Evolutionary conservation across 2,797 vertebrate species (phyloP), one percentile per base, ranked within the genome.

Genomic region (Cossypha caffra): DNA sequence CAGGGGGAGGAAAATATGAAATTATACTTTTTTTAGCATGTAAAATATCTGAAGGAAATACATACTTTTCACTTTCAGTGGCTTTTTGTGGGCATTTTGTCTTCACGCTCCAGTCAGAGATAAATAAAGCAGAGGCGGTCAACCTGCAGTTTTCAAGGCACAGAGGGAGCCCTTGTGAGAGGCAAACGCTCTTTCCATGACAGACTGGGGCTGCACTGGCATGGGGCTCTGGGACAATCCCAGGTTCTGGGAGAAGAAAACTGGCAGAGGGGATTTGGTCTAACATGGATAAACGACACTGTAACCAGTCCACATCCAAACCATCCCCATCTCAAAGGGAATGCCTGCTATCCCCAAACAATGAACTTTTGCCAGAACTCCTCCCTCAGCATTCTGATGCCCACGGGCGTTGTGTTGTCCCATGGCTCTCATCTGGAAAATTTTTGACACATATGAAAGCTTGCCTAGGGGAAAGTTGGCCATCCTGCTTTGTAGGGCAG

Each of bases 351-450:
- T 18, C 11, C 35, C 26, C 45, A 77, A 7, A 64, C 31, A 74
- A 50, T 14, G 10, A 79, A 10, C 35, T 50, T 50, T 7, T 57
- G 43, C 57, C 87, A 87, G 48, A 71, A 3, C 35, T 74, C 55
- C 63, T 82, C 45, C 84, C 61, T 54, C 78, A 80, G 61, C 25
- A 64, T 71, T 85, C 85, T 68, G 52, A 45, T 88, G 81, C 40
- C 7, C 2, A 19, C 0, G 0, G 0, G 51, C 0, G 0, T 28
- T 50, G 48, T 67, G 45, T 3, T 93, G 81, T 43, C 45, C 85
- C 38, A 16, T 16, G 20, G 21, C 37, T 93, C 78, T 83, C 4
- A 1, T n/a, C 68, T 89, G 38, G 35, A 47, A 64, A 81, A 28
- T 16, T 40, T 91, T 76, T 89, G 64, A 80, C 82, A 71, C 20